Conservation (phyloP, 2,797 vertebrate genomes). For the Brotula barbata region DNA sequence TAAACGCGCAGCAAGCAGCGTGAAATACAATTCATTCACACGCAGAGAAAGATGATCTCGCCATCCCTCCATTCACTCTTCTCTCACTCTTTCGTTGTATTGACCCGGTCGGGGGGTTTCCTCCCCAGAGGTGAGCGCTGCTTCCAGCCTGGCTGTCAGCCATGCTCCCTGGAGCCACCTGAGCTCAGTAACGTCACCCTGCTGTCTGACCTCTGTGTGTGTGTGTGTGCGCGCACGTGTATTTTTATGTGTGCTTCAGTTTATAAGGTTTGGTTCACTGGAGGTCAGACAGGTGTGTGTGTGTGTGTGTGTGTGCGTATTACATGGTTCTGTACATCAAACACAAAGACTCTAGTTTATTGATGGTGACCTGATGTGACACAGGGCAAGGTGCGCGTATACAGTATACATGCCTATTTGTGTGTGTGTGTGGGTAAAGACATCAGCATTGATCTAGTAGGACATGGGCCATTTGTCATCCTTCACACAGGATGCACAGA, state of each 20-base stretch:
- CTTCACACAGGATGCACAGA: slow-evolving; percentile 19
- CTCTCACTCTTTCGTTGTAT: slow-evolving; percentile 33
- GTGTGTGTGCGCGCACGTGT: background rate
- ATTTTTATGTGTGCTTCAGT: slow-evolving; percentile 7
- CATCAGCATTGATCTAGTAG: slow-evolving; percentile 33
- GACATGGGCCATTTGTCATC: slow-evolving; percentile 49
- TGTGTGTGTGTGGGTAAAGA: background rate
- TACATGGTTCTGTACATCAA: slow-evolving; percentile 7
- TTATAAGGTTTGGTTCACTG: slow-evolving; percentile 19
- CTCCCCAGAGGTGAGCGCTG: slow-evolving; percentile 28
- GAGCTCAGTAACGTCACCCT: slow-evolving; percentile 12
- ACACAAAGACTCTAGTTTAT: slow-evolving; percentile 23
- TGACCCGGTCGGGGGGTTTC: slow-evolving; percentile 37
- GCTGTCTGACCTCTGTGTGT: slow-evolving; percentile 30
- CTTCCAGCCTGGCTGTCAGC: slow-evolving; percentile 48
- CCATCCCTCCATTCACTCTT: slow-evolving; percentile 5
- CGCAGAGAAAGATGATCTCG: slow-evolving; percentile 39
- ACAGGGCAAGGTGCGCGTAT: slow-evolving; percentile 1
- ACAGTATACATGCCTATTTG: background rate
- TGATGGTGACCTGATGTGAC: slow-evolving; percentile 34
- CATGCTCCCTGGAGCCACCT: slow-evolving; percentile 29
- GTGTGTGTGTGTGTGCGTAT: background rate
- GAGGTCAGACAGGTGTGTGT: slow-evolving; percentile 22
- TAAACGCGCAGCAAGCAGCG: slow-evolving; percentile 21
- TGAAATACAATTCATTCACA: slow-evolving; percentile 2